Evolutionary conservation across 2,113 vertebrate genomes (phyloP), one percentile per base, ranked within the genome.

Genomic region (Myrmophylax atrothorax): DNA sequence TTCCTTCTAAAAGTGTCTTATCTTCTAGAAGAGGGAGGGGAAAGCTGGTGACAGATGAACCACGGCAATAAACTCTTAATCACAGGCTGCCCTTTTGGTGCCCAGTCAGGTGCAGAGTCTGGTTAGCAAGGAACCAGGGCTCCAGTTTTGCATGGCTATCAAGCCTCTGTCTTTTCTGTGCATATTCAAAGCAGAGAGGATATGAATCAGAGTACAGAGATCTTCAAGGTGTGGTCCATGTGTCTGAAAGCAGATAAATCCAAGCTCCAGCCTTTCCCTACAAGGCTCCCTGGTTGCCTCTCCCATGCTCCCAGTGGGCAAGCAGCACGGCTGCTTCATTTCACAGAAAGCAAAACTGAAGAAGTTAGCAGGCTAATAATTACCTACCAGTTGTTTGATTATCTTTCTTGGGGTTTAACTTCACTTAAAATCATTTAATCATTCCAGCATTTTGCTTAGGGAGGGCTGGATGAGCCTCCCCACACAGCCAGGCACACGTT

Each of bases 91-190:
- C 35, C 26, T 50, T 35, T 52, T 33, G 26, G 24, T 10, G 67
- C 46, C 40, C 46, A 60, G 82, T 4, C 67, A 72, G 67, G 53
- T 18, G 1, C 31, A 13, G 2, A 52, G 52, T 9, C 62, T 15
- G 50, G 38, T 25, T 24, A 35, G 22, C 26, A 37, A 28, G 68
- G 40, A 90, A 23, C 29, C 59, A 26, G 46, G n/a, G 17, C 56
- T 75, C 33, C 20, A 20, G 28, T 4, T 38, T 3, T 9, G 26
- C n/a, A 4, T 0, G 5, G 70, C 50, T 60, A 14, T 7, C 44
- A 47, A 92, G 31, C 55, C 46, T 53, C 22, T 33, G 18, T 23
- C 46, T 55, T 64, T 31, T 4, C 26, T 26, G 2, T 0, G 3
- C 0, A 0, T 22, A 47, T 18, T 33, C 28, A 14, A 70, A 81